Conservation (phyloP, 2,113 vertebrate genomes). For the Etheostoma spectabile region DNA sequence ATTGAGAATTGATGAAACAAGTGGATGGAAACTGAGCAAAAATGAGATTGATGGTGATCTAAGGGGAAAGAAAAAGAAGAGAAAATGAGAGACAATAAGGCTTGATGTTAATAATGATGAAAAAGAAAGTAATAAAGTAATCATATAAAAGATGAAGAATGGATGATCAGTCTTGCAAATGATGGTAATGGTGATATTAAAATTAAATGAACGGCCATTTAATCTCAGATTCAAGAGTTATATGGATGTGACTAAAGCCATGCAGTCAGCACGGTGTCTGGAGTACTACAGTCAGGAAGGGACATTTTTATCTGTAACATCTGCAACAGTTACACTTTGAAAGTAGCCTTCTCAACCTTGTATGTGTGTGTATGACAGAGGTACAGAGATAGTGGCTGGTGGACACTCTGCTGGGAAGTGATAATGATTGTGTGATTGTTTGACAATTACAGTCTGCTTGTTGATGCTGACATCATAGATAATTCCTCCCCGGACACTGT, state of each 20-base stretch:
- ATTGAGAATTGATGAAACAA: constrained; percentile 49
- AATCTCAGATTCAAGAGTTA: constrained; percentile 16
- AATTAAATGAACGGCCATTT: constrained; percentile 13
- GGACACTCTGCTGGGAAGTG: constrained; percentile 52
- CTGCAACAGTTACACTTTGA: constrained; percentile 33
- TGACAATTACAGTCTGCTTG: constrained; percentile 62
- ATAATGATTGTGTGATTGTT: constrained; percentile 63
- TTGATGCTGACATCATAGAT: constrained; percentile 60
- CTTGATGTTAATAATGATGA: constrained; percentile 8
- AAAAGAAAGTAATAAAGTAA: constrained; percentile 5
- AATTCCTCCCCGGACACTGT: constrained; percentile 30
- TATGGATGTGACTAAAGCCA: constrained; percentile 22
- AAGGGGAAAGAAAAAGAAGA: background rate
- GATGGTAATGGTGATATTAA: constrained; percentile 22
- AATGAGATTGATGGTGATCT: constrained; percentile 20
- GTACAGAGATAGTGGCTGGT: constrained; percentile 41
- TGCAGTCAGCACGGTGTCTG: constrained; percentile 11
- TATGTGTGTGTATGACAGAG: constrained; percentile 32
- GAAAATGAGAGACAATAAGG: constrained; percentile 13
- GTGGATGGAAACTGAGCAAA: constrained; percentile 11
- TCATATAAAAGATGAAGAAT: constrained; percentile 31
- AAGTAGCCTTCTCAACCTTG: constrained; percentile 31
- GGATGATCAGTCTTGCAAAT: background rate
- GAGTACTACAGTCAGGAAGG: constrained; percentile 26
- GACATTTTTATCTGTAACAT: constrained; percentile 30